These are phyloP conservation scores for Sminthurinus aureus DNA, from an alignment of 2,888 invertebrate species.

Conservation along the genomic window DNA sequence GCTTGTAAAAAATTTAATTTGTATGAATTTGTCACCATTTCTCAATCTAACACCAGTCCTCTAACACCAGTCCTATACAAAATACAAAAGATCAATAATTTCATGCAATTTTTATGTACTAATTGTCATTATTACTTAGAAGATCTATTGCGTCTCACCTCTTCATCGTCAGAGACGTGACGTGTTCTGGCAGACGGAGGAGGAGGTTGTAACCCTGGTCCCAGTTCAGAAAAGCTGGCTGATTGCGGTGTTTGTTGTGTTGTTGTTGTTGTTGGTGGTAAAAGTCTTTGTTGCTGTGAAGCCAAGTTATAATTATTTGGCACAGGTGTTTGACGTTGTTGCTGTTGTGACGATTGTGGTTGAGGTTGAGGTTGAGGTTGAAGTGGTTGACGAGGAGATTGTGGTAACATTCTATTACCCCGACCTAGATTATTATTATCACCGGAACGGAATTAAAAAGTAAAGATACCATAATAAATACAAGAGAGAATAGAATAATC, in stretches of 20 bases:
- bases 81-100: too few relatives aligned
- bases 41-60: too few relatives aligned
- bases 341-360: constrained; percentile 3
- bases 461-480: background rate
- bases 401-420: constrained; percentile 56
- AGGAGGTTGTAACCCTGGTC: constrained; percentile 50
- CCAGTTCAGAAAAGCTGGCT: constrained; percentile 51
- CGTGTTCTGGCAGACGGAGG: constrained; percentile 46
- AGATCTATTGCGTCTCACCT: constrained; percentile 59
- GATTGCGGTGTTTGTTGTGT: constrained; percentile 34
- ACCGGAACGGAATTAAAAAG: too few relatives aligned
- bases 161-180: constrained; percentile 57
- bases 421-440: constrained; percentile 48
- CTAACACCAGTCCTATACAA: too few relatives aligned
- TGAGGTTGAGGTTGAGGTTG: constrained; percentile 8
- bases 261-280: constrained; percentile 34
- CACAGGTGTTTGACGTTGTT: constrained; percentile 57
- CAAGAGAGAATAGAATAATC: background rate
- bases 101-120: too few relatives aligned
- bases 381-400: constrained; percentile 29
- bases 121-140: too few relatives aligned
- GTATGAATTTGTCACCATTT: too few relatives aligned
- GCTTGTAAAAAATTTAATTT: too few relatives aligned
- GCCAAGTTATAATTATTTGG: constrained; percentile 51
- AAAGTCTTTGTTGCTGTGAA: constrained; percentile 25